Percentiles rank a stretch among this genome's conserved stretches.
These are phyloP conservation scores for Therioaphis trifolii DNA, from an alignment of 2,888 invertebrate genomes.

Conservation along the genomic window DNA sequence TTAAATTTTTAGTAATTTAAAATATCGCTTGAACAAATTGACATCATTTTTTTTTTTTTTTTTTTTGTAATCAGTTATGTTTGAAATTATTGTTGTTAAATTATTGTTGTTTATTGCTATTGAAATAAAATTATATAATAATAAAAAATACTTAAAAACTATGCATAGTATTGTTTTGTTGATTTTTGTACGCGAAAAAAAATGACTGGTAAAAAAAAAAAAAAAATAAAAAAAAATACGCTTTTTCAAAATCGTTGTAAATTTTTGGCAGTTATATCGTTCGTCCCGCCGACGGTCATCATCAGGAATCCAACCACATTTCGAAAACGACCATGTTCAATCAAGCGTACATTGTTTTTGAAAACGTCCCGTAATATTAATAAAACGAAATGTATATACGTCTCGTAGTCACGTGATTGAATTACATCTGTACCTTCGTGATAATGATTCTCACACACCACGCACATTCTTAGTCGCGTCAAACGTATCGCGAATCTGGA, in stretches of 20 bases:
- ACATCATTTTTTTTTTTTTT: conserved; percentile 45
- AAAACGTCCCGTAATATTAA: background rate
- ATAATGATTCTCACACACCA: too few species aligned
- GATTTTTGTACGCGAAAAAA: conserved; percentile 30
- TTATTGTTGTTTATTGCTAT: conserved; percentile 63
- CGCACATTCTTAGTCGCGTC: too few species aligned
- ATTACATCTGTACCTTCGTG: too few species aligned
- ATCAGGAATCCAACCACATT: too few species aligned
- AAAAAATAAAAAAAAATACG: background rate
- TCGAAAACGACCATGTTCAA: too few species aligned
- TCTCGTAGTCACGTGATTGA: too few species aligned
- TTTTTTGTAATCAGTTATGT: conserved; percentile 62
- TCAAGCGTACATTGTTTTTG: background rate
- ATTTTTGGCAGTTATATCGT: too few species aligned
- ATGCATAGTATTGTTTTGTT: conserved; percentile 39
- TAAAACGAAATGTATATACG: too few species aligned
- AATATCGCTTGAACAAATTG: conserved; percentile 55
- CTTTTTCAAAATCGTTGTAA: background rate
- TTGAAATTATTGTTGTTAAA: conserved; percentile 62
- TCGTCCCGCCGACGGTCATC: too few species aligned
- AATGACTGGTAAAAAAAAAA: conserved; percentile 15
- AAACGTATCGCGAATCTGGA: too few species aligned
- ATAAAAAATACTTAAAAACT: conserved; percentile 58
- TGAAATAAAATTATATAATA: conserved; percentile 60
- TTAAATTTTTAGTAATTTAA: conserved; percentile 53